These are phyloP conservation scores for Nyctalus aviator DNA, from an alignment of 2,797 vertebrate genomes.

Conservation along the genomic window DNA sequence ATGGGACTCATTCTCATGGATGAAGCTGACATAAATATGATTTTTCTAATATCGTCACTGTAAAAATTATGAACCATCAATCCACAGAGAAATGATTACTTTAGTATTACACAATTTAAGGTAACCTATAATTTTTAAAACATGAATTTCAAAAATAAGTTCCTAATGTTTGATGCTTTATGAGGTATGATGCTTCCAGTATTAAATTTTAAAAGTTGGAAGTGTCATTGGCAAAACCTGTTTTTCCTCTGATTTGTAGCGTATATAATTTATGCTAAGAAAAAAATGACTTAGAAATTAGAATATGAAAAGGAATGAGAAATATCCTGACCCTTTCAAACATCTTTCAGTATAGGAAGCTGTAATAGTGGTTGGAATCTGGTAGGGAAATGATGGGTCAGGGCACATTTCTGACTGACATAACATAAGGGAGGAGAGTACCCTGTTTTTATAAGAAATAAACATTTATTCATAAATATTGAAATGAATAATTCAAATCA, in stretches of 20 bases:
- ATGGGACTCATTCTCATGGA: background rate
- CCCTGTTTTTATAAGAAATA: background rate
- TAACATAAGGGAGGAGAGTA: background rate
- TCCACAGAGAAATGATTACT: background rate
- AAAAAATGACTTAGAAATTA: background rate
- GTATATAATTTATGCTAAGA: background rate
- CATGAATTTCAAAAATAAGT: background rate
- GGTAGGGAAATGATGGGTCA: background rate
- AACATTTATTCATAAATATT: background rate
- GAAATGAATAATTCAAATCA: background rate
- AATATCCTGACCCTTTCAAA: background rate
- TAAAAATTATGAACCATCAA: conserved; percentile 11
- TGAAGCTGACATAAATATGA: background rate
- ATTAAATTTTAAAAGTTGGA: background rate
- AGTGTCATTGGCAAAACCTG: background rate
- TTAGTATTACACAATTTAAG: background rate
- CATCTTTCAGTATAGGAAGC: background rate
- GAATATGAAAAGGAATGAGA: background rate
- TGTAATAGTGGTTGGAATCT: background rate
- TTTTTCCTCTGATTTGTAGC: background rate
- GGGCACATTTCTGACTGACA: background rate
- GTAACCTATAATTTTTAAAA: background rate
- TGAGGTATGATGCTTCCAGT: background rate
- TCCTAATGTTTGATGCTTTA: conserved; percentile 8
- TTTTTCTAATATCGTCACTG: background rate